Evolutionary conservation across 2,797 vertebrate species (phyloP).

Genomic region (Siniperca obscura): DNA sequence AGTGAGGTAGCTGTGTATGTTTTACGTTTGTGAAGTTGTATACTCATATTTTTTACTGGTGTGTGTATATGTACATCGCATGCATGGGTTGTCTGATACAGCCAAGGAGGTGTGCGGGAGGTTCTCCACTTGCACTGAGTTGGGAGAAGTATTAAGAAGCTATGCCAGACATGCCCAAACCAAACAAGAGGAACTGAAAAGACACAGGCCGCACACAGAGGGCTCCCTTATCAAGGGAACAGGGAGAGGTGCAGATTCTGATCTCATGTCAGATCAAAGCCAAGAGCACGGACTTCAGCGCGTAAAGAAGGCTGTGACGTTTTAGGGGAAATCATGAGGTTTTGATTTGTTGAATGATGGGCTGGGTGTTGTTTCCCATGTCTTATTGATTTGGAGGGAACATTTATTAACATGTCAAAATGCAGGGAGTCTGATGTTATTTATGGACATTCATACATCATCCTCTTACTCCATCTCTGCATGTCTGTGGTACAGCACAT

Average conservation of each 20-base stretch:
- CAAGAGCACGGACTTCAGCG: not conserved
- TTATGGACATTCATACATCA: conserved; percentile 47
- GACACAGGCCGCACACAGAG: conserved; percentile 46
- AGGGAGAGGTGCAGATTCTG: conserved; percentile 14
- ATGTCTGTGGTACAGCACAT: conserved; percentile 33
- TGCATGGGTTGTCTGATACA: conserved; percentile 43
- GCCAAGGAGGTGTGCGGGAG: conserved; percentile 45
- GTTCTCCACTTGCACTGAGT: conserved; percentile 58
- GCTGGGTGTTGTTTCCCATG: conserved; percentile 51
- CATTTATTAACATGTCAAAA: conserved; percentile 46
- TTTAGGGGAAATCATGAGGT: conserved; percentile 36
- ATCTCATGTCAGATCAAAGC: conserved; percentile 42
- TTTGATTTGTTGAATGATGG: conserved; percentile 43
- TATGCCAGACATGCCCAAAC: conserved; percentile 66
- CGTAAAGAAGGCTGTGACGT: conserved; percentile 24
- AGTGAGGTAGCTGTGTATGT: not conserved
- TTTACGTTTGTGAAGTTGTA: not conserved
- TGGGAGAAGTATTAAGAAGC: conserved; percentile 60
- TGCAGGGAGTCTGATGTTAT: conserved; percentile 42
- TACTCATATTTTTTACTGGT: not conserved
- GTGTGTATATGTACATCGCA: not conserved
- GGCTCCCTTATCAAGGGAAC: conserved; percentile 40
- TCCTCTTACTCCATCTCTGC: conserved; percentile 18
- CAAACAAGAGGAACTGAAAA: conserved; percentile 57
- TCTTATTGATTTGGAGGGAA: conserved; percentile 52